A percentile compares a stretch with the other conserved stretches of the same genome.
phyloP scores from a whole-genome alignment of 2,113 vertebrate species.

The Oncorhynchus tshawytscha region DNA sequence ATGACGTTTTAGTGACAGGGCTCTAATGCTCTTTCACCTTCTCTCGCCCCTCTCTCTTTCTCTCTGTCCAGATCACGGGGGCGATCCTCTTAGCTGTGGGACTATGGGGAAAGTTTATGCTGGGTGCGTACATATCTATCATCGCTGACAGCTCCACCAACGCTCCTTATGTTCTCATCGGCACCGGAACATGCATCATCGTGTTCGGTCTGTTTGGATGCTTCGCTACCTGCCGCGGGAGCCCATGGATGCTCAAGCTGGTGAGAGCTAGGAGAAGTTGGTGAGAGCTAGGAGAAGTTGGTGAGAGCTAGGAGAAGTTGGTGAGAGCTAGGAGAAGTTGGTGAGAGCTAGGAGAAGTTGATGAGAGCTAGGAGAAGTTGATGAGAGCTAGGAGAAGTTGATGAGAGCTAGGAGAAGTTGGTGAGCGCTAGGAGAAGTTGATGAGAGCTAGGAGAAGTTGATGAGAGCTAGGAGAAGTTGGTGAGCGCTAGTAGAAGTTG shows the following conservation, averaged over 20 bases:
- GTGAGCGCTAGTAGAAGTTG: too few relatives aligned
- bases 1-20: neutral
- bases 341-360: too few relatives aligned
- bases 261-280: slow-evolving; percentile 63
- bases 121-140: slow-evolving; percentile 86
- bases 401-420: too few relatives aligned
- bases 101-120: slow-evolving; percentile 88
- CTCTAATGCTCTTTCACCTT: neutral
- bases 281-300: too few relatives aligned
- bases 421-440: too few relatives aligned
- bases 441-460: too few relatives aligned
- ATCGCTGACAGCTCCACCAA: slow-evolving; percentile 84
- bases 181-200: slow-evolving; percentile 83
- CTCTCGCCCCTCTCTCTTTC: neutral
- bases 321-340: too few relatives aligned
- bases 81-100: slow-evolving; percentile 87
- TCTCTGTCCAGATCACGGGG: slow-evolving; percentile 78
- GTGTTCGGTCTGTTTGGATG: slow-evolving; percentile 93
- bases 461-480: too few relatives aligned
- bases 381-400: too few relatives aligned
- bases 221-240: slow-evolving; percentile 89
- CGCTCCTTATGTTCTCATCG: slow-evolving; percentile 85
- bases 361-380: too few relatives aligned
- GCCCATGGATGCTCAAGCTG: slow-evolving; percentile 93
- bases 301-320: too few relatives aligned